Evolutionary conservation across 1,140 invertebrate species (phyloP), one percentile per base, ranked within the genome.

Genomic region (Ptiloglossa arizonensis): DNA sequence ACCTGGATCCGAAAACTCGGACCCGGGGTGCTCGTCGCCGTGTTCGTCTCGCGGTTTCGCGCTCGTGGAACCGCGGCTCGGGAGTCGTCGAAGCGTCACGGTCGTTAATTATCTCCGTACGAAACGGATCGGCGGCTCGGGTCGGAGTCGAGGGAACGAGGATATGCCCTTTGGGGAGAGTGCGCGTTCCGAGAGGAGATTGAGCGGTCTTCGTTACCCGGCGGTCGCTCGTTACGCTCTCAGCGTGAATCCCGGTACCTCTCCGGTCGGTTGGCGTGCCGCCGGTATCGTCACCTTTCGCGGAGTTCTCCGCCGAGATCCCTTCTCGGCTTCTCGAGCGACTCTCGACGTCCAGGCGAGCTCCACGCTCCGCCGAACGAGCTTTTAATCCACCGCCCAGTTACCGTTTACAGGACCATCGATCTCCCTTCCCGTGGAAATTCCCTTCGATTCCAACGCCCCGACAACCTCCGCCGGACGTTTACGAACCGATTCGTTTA

Each of bases 201-300:
- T 86, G 88, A 89, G 84, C 87, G 83, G 80, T 89, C 88, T 89
- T 89, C 88, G 82, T 89, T 89, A 89, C 86, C 79, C 87, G 87
- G 84, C 72, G 79, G 50, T 79, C 74, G 83, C 87, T 89, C 88
- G 88, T 89, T 89, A 89, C 87, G 66, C 81, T 89, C 87, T 86
- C 84, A 88, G 87, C 86, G 86, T 87, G 88, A 87, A 78, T 83
- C 80, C 81, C 84, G 62, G 22, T 56, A 62, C 41, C 81, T 83
- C 56, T 57, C 70, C 19, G 38, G 56, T 32, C 1, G 27, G 27
- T 59, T 50, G 59, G 32, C 35, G n/a, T n/a, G n/a, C n/a, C n/a
- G n/a, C n/a, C n/a, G 29, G 62, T 75, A 75, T 75, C 67, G 72
- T 81, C 82, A 59, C 63, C 68, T 68, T 52, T 35, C 11, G 50